phyloP scores from a whole-genome alignment of 2,888 invertebrate genomes.

The Homarus gammarus region DNA sequence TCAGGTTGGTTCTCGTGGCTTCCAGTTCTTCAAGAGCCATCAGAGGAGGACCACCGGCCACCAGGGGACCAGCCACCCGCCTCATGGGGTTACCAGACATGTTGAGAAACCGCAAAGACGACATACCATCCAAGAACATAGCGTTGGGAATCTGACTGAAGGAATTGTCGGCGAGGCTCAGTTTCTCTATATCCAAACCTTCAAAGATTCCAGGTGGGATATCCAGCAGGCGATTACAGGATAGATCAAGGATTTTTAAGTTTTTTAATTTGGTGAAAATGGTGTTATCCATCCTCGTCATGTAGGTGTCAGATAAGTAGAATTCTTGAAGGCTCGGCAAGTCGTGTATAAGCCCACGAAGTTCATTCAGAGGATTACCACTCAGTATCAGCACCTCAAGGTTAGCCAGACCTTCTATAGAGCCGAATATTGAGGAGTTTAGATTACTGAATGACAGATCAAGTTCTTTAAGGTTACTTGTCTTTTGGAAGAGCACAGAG shows the following conservation, averaged over 20 bases:
- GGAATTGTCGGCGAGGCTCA: slow-evolving; percentile 77
- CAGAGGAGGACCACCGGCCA: slow-evolving; percentile 60
- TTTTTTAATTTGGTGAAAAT: slow-evolving; percentile 43
- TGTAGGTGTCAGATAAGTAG: slow-evolving; percentile 56
- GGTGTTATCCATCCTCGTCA: slow-evolving; percentile 52
- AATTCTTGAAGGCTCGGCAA: slow-evolving; percentile 63
- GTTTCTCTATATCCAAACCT: slow-evolving; percentile 73
- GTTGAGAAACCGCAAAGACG: slow-evolving; percentile 87
- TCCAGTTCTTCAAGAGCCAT: slow-evolving; percentile 63
- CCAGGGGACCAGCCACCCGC: slow-evolving; percentile 63
- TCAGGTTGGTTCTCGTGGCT: slow-evolving; percentile 85
- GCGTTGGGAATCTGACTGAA: slow-evolving; percentile 76
- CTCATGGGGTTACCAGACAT: slow-evolving; percentile 89
- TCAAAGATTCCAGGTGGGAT: slow-evolving; percentile 71
- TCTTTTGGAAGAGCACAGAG: slow-evolving; percentile 76
- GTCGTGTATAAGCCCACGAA: slow-evolving; percentile 43
- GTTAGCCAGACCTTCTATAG: slow-evolving; percentile 76
- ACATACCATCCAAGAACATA: slow-evolving; percentile 87
- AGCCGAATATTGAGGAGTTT: slow-evolving; percentile 75
- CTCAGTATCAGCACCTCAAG: slow-evolving; percentile 72
- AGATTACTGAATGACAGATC: slow-evolving; percentile 77
- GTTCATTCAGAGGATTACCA: slow-evolving; percentile 64
- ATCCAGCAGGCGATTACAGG: slow-evolving; percentile 75
- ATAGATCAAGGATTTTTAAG: slow-evolving; percentile 67
- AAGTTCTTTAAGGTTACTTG: slow-evolving; percentile 76